phyloP scores from a whole-genome alignment of 30 jellyfish, hydroid and myxozoan species.

The Aurelia sp. region DNA sequence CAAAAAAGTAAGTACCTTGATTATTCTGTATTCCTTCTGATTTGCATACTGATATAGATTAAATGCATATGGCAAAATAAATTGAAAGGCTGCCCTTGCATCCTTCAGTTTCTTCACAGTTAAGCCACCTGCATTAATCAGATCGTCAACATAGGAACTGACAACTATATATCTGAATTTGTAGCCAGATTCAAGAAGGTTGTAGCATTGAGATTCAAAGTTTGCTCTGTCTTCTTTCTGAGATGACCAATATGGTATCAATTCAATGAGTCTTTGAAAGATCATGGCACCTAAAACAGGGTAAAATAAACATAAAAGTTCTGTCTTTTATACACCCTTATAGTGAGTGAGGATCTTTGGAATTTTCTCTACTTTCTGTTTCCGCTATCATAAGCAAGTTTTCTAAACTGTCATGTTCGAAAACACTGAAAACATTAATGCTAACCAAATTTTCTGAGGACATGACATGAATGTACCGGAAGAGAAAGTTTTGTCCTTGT shows the following conservation, averaged over 20 bases:
- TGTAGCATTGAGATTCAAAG: neutral
- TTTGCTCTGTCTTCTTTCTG: slow-evolving; percentile 17
- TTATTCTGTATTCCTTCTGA: slow-evolving; percentile 43
- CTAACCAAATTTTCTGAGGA: no score
- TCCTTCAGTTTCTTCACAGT: slow-evolving; percentile 12
- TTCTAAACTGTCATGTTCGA: no score
- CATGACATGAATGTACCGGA: no score
- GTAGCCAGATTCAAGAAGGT: slow-evolving; percentile 51
- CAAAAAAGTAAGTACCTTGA: slow-evolving; percentile 24
- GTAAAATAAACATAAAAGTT: neutral
- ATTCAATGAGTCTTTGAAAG: neutral
- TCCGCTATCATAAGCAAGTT: no score
- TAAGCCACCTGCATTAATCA: neutral
- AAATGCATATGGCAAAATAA: slow-evolving; percentile 62
- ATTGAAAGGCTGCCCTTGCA: slow-evolving; percentile 30
- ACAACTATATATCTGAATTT: slow-evolving; percentile 12
- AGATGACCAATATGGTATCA: no score
- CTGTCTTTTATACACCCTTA: no score
- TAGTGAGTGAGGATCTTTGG: no score
- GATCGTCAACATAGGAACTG: slow-evolving; percentile 9
- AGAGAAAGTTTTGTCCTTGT: no score
- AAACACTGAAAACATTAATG: no score
- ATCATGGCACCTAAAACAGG: neutral
- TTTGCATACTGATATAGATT: slow-evolving; percentile 38
- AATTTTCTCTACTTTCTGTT: no score